These are phyloP conservation scores for Aspidoscelis tigris DNA, from an alignment of 2,113 vertebrate genomes.

Conservation along the genomic window DNA sequence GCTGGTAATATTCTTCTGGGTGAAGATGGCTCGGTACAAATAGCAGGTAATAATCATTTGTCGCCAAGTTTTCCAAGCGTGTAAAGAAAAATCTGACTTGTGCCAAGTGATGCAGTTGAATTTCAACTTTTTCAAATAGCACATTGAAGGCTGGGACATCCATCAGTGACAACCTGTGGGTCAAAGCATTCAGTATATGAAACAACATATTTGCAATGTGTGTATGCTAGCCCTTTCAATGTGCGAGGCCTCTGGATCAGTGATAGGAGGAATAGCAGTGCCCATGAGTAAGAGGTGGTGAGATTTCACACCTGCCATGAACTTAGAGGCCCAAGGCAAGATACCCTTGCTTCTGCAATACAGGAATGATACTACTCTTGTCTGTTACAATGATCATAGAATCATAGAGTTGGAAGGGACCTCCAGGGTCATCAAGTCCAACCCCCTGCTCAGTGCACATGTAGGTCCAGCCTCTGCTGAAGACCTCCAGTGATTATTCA, in stretches of 20 bases:
- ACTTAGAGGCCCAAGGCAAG: not conserved
- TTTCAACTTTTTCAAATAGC: not conserved
- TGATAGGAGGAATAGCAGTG: no score
- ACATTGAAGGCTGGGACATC: not conserved
- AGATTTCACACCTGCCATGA: not conserved
- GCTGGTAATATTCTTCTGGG: conserved; percentile 98
- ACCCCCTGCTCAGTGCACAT: no score
- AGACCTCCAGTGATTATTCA: no score
- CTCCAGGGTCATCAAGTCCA: no score
- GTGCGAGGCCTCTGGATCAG: not conserved
- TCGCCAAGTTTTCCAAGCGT: conserved; percentile 2
- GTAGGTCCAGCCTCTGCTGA: no score
- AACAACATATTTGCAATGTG: not conserved
- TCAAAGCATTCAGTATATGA: not conserved
- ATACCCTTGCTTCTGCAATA: not conserved
- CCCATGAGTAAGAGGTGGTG: not conserved
- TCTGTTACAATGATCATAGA: no score
- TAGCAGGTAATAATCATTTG: conserved; percentile 95
- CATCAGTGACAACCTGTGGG: not conserved
- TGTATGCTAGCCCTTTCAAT: not conserved
- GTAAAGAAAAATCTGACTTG: conserved; percentile 12
- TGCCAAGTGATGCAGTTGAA: conserved; percentile 18
- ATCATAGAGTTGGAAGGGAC: no score
- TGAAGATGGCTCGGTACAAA: conserved; percentile 97
- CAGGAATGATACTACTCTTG: not conserved